Percentiles rank a stretch among this genome's conserved stretches.
phyloP scores from a whole-genome alignment of 2,797 vertebrate genomes.

The Steatocranus sp. region DNA sequence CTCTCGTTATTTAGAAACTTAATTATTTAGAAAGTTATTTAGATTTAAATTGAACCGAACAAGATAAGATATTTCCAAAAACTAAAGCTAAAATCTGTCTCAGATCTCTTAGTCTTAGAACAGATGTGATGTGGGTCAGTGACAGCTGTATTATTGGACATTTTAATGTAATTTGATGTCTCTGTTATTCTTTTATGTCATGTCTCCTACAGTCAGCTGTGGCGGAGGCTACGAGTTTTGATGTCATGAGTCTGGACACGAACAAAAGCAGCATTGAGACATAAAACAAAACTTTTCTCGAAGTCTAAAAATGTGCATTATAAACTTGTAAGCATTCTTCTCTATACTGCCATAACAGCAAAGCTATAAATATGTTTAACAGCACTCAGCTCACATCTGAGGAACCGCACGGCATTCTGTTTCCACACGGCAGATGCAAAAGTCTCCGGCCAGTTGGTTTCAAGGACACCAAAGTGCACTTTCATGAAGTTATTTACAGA shows the following conservation, averaged over 20 bases:
- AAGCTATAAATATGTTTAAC: background rate
- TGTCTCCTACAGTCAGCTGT: background rate
- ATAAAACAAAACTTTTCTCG: background rate
- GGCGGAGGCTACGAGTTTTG: background rate
- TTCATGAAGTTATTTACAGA: conserved; percentile 21
- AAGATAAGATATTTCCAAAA: background rate
- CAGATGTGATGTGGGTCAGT: background rate
- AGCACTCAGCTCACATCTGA: background rate
- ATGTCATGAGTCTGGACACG: rapidly evolving
- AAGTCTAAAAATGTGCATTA: background rate
- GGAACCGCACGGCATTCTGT: background rate
- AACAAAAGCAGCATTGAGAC: background rate
- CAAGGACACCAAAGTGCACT: background rate
- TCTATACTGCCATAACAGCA: background rate
- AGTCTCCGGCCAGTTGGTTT: background rate
- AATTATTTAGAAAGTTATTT: background rate
- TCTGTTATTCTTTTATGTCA: rapidly evolving
- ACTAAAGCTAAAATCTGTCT: background rate
- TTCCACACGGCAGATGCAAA: background rate
- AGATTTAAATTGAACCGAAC: background rate
- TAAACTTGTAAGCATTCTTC: background rate
- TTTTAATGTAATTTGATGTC: background rate
- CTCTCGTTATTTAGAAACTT: background rate
- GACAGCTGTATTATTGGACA: background rate
- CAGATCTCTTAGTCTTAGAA: background rate